phyloP scores from a whole-genome alignment of 2,797 vertebrate species.

The Enteromius unitaeniatus region DNA sequence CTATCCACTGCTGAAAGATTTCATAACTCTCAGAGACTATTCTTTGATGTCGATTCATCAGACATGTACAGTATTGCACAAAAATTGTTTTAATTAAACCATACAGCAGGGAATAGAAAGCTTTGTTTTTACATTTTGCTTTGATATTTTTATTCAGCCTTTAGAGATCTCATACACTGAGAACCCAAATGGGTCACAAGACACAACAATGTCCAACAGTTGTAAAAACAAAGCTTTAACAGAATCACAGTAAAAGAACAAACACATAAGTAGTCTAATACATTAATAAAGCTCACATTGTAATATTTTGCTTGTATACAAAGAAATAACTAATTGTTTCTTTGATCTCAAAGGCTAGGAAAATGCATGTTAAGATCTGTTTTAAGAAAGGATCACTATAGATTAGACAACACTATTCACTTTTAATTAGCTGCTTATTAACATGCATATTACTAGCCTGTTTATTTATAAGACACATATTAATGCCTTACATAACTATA shows the following conservation, averaged over 20 bases:
- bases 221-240: neutral
- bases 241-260: neutral
- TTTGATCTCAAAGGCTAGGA: neutral
- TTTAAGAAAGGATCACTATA: neutral
- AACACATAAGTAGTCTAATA: neutral
- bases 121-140: neutral
- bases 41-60: neutral
- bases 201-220: neutral
- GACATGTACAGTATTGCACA: neutral
- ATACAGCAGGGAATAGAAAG: neutral
- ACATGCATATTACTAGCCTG: neutral
- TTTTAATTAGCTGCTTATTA: neutral
- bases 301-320: neutral
- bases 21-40: neutral
- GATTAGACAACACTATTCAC: neutral
- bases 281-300: neutral
- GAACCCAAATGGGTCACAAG: neutral
- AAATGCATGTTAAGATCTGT: neutral
- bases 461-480: neutral
- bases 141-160: neutral
- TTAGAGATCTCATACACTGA: neutral
- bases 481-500: neutral
- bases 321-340: neutral
- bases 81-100: neutral
- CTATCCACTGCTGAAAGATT: slow-evolving; percentile 10